Percentiles rank a stretch among this genome's conserved stretches.
These are phyloP conservation scores for Pseudochromis fuscus DNA, from an alignment of 2,797 vertebrate genomes.

Conservation along the genomic window DNA sequence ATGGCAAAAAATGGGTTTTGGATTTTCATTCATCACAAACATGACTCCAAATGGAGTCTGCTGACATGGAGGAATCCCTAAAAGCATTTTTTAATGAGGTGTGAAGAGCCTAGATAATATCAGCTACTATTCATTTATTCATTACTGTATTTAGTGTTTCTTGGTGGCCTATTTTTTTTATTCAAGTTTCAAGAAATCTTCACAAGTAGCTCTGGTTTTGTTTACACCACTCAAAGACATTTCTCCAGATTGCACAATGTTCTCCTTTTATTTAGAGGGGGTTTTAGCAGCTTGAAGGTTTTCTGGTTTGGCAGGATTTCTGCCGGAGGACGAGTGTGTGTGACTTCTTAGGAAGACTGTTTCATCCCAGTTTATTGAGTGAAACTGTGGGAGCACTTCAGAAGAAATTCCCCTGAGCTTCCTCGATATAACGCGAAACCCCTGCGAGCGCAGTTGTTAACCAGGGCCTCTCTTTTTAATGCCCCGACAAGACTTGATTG, in stretches of 20 bases:
- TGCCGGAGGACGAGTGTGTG: background rate
- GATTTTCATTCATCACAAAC: too few species aligned
- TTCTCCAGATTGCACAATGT: slow-evolving; percentile 1
- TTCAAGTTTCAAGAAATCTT: background rate
- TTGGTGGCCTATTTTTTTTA: background rate
- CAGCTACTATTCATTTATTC: background rate
- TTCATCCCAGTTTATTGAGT: slow-evolving; percentile 8
- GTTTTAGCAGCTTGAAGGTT: background rate
- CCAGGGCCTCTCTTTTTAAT: slow-evolving; percentile 19
- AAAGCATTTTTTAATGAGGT: background rate
- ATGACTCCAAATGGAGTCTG: too few species aligned
- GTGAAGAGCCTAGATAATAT: background rate
- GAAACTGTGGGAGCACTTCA: background rate
- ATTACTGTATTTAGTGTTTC: background rate
- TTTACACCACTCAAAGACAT: slow-evolving; percentile 9
- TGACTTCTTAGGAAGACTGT: slow-evolving; percentile 7
- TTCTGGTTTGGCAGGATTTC: slow-evolving; percentile 6
- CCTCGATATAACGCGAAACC: slow-evolving; percentile 17
- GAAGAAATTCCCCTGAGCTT: slow-evolving; percentile 7
- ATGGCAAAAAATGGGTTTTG: too few species aligned
- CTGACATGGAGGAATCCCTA: too few species aligned
- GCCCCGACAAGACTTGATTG: slow-evolving; percentile 1
- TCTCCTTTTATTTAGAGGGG: background rate
- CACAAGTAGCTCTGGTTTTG: background rate
- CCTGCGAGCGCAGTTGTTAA: slow-evolving; percentile 11